A percentile compares a stretch with the other conserved stretches of the same genome.
phyloP scores from a whole-genome alignment of 2,888 invertebrate genomes.

The Philonicus albiceps region DNA sequence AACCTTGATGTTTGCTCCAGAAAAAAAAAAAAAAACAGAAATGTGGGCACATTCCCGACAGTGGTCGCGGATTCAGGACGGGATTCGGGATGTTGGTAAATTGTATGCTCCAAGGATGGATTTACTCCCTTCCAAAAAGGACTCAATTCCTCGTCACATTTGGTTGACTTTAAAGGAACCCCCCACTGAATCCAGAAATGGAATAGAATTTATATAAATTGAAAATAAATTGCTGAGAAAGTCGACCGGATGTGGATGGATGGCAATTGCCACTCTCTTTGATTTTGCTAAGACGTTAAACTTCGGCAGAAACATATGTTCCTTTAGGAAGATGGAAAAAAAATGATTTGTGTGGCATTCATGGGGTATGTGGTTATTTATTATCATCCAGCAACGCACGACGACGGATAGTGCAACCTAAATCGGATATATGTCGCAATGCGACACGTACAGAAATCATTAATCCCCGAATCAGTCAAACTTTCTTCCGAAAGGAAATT shows the following conservation, averaged over 20 bases:
- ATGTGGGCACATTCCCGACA: background rate
- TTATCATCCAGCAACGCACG: background rate
- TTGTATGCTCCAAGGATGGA: background rate
- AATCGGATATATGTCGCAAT: background rate
- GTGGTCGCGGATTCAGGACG: background rate
- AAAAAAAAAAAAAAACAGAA: background rate
- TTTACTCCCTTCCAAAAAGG: background rate
- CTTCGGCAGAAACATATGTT: background rate
- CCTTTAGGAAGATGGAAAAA: background rate
- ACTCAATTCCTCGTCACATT: background rate
- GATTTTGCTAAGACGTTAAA: background rate
- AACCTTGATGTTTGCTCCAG: background rate
- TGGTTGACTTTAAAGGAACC: background rate
- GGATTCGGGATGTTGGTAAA: background rate
- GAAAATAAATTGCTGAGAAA: background rate
- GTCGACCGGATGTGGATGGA: background rate
- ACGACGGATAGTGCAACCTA: background rate
- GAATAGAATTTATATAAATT: background rate
- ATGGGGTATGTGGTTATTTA: background rate
- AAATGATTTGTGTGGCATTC: background rate
- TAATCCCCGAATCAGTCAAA: background rate
- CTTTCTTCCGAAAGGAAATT: background rate
- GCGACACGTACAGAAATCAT: background rate
- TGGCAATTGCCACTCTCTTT: background rate
- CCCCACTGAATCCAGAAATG: background rate